A percentile compares a stretch with the other conserved stretches of the same genome.
These are phyloP conservation scores for Scaptomyza reducta DNA, from an alignment of 2,888 invertebrate species.

Conservation along the genomic window DNA sequence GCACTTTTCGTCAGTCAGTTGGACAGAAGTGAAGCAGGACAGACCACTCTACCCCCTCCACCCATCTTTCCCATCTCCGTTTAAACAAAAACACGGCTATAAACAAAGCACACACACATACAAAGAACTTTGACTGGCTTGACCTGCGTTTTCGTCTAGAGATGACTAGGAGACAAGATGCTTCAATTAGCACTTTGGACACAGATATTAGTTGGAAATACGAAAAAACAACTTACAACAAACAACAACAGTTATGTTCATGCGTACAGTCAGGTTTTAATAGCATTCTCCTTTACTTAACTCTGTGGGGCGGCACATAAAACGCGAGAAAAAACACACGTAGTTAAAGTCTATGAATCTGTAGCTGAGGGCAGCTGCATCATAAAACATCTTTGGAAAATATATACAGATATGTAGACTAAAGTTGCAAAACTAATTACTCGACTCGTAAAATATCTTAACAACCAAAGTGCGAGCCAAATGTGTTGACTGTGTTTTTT, in stretches of 20 bases:
- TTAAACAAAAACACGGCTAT: constrained; percentile 34
- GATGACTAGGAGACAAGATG: constrained; percentile 50
- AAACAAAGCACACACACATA: constrained; percentile 30
- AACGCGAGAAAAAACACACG: constrained; percentile 36
- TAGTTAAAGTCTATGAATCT: constrained; percentile 8
- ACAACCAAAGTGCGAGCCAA: constrained; percentile 59
- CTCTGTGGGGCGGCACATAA: constrained; percentile 32
- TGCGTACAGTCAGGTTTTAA: constrained; percentile 37
- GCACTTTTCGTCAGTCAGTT: constrained; percentile 75
- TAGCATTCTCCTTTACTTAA: constrained; percentile 29
- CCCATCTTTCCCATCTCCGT: too few relatives aligned
- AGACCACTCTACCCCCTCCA: too few relatives aligned
- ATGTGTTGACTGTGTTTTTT: constrained; percentile 31
- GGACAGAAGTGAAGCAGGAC: constrained; percentile 6
- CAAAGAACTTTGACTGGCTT: constrained; percentile 66
- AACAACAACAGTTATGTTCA: constrained; percentile 57
- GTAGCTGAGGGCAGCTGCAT: constrained; percentile 19
- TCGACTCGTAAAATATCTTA: constrained; percentile 57
- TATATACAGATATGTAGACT: constrained; percentile 44
- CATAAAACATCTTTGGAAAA: constrained; percentile 53
- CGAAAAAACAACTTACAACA: background rate
- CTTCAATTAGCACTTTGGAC: constrained; percentile 78
- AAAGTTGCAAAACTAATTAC: constrained; percentile 72
- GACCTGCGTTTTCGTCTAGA: constrained; percentile 30
- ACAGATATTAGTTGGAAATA: constrained; percentile 71